These are phyloP conservation scores for Bergia puertoricense DNA, from an alignment of 92 coral and sea anemone species.

Conservation along the genomic window DNA sequence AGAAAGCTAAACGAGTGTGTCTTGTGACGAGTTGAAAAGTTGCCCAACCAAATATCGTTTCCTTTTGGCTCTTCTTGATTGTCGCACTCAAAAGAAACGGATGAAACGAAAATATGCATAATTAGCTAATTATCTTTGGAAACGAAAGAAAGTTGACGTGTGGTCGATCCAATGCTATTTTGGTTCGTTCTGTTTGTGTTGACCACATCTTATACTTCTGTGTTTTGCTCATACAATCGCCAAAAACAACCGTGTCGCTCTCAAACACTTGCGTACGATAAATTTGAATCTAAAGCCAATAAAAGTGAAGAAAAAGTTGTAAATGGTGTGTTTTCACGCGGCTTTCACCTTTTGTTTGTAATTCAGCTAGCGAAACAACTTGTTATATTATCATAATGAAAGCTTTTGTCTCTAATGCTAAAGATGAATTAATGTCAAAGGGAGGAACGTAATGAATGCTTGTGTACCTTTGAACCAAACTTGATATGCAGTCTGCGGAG, in stretches of 20 bases:
- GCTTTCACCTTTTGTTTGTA: not conserved
- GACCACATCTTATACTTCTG: not conserved
- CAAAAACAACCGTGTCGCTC: not conserved
- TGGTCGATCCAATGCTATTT: not conserved
- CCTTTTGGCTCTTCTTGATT: slow-evolving; percentile 28
- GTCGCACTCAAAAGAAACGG: slow-evolving; percentile 19
- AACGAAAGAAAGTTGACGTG: not conserved
- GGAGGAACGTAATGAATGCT: not conserved
- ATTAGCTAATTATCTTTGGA: not conserved
- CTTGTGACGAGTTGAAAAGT: not conserved
- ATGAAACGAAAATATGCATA: slow-evolving; percentile 14
- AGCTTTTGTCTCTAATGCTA: slow-evolving; percentile 6
- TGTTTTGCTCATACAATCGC: not conserved
- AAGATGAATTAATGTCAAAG: not conserved
- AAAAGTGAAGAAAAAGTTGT: not conserved
- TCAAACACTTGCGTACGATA: not conserved
- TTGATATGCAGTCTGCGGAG: slow-evolving; percentile 87
- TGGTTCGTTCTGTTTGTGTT: not conserved
- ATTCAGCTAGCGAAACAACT: slow-evolving; percentile 9
- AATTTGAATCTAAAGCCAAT: not conserved
- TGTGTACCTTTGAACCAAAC: slow-evolving; percentile 85
- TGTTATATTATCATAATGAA: not conserved
- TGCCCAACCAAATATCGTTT: slow-evolving; percentile 35
- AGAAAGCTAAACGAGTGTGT: not conserved
- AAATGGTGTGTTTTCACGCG: not conserved